Percentiles rank a stretch among this genome's conserved stretches.
Evolutionary conservation across 30 jellyfish, hydroid and myxozoan species (phyloP).

Genomic region (Clytia hemisphaerica): DNA sequence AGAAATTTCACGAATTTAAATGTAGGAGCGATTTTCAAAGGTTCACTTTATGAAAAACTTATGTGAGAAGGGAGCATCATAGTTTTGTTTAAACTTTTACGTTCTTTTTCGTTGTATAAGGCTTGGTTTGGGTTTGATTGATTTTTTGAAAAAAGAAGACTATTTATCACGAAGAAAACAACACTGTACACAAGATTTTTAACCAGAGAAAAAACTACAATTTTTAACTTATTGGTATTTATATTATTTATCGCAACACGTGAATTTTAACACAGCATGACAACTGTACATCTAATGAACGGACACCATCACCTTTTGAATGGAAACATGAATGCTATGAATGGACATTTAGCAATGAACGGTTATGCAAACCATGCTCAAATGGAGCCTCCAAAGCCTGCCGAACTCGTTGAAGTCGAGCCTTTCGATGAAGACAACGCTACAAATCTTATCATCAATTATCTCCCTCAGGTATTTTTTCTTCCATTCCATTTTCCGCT

Average conservation of each 20-base stretch:
- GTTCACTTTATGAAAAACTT: no score
- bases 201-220: no score
- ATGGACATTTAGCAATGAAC: background rate
- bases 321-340: slow-evolving; percentile 19
- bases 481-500: no score
- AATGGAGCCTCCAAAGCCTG: no score
- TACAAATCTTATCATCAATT: slow-evolving; percentile 92
- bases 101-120: slow-evolving; percentile 1
- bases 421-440: slow-evolving; percentile 51
- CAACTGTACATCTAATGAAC: slow-evolving; percentile 29
- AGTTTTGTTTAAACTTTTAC: slow-evolving; percentile 22
- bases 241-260: background rate
- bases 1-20: slow-evolving; percentile 10
- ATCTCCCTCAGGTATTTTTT: slow-evolving; percentile 99
- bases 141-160: no score
- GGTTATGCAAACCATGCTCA: background rate
- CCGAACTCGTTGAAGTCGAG: slow-evolving; percentile 3
- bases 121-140: background rate
- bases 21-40: no score
- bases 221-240: slow-evolving; percentile 5
- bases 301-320: slow-evolving; percentile 30
- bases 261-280: slow-evolving; percentile 2
- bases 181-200: no score
- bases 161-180: no score
- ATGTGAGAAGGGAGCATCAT: slow-evolving; percentile 8